Conservation (phyloP, 2,797 vertebrate genomes). For the Tadarida brasiliensis region DNA sequence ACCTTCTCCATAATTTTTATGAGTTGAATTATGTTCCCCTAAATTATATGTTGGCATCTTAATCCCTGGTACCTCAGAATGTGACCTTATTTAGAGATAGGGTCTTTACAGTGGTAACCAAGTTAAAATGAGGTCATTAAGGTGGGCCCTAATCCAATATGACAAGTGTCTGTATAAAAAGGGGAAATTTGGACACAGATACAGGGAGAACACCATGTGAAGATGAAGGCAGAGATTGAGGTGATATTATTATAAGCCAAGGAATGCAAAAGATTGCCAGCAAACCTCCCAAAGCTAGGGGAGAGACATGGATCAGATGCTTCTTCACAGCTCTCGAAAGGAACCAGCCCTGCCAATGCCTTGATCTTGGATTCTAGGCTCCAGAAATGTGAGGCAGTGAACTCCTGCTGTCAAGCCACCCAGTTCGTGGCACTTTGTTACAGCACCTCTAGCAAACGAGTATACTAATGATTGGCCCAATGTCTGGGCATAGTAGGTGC, state of each 20-base stretch:
- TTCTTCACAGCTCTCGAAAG: neutral
- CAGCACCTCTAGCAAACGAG: neutral
- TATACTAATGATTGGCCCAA: neutral
- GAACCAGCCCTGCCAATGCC: neutral
- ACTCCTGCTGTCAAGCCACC: neutral
- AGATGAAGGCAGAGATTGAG: neutral
- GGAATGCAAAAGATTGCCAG: neutral
- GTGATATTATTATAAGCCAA: neutral
- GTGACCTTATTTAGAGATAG: neutral
- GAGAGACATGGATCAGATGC: neutral
- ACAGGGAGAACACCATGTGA: neutral
- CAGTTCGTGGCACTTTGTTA: neutral
- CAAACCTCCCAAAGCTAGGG: neutral
- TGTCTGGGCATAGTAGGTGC: neutral
- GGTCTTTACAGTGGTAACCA: neutral
- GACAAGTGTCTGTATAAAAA: neutral
- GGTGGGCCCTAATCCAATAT: neutral
- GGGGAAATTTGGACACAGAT: neutral
- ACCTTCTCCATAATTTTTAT: neutral
- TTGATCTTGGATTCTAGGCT: neutral
- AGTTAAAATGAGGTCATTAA: neutral
- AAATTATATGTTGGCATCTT: neutral
- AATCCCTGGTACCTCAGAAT: neutral
- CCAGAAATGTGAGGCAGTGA: neutral
- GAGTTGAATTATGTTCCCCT: neutral